phyloP scores from a whole-genome alignment of 92 coral and sea anemone genomes.

The Siderastrea siderea region DNA sequence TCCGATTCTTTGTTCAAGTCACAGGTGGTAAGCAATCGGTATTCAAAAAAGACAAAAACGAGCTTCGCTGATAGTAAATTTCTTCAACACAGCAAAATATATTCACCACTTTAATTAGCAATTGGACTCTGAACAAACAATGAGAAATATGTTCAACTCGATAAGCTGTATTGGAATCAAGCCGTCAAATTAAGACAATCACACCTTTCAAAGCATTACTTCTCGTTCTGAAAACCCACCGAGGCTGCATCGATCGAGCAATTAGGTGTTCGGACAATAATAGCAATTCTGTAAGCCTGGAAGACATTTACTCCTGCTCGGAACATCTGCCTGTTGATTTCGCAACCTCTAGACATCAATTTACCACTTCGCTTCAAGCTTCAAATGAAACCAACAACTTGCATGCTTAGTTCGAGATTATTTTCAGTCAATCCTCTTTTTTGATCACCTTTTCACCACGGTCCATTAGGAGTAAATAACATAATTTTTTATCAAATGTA shows the following conservation, averaged over 20 bases:
- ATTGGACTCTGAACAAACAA: constrained; percentile 23
- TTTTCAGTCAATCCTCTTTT: too few relatives aligned
- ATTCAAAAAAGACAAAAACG: constrained; percentile 16
- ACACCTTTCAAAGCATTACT: neutral
- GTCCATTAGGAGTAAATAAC: neutral
- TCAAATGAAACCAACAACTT: neutral
- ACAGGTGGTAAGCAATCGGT: neutral
- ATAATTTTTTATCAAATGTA: neutral
- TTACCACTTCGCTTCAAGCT: neutral
- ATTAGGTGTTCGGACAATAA: neutral
- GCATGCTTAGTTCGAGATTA: neutral
- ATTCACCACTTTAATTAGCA: constrained; percentile 9
- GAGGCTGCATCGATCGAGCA: neutral
- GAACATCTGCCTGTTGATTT: neutral
- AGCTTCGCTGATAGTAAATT: neutral
- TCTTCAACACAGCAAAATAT: neutral
- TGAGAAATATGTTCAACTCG: neutral
- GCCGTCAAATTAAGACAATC: constrained; percentile 1
- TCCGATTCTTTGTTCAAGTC: neutral
- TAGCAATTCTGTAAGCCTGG: neutral
- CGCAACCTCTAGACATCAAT: constrained; percentile 10
- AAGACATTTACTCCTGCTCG: neutral
- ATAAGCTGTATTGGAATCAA: neutral
- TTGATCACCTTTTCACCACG: neutral
- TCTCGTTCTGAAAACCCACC: neutral